Base-by-base conservation (phyloP, 2,797 vertebrate species). In the Urocyon cinereoargenteus region DNA sequence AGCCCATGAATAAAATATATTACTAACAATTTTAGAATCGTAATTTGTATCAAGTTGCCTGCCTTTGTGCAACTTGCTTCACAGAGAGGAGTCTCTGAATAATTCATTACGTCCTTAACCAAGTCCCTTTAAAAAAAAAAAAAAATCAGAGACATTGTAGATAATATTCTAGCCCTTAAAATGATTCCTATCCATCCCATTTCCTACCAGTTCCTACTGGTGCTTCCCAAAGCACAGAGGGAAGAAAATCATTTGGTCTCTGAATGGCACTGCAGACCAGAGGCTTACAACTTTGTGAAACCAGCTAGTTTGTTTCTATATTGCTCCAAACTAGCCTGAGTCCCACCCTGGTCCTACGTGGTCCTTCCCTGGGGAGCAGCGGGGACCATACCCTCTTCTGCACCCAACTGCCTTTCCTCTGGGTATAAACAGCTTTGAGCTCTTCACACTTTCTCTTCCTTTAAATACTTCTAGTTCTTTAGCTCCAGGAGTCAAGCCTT, bases 11-110 rank as follows among this genome's bases (percentile, higher is more conserved):
- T 96, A 97, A 90, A 96, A 97, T 79, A 85, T 70, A 89, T 94
- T 55, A 94, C 96, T 84, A 96, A 97, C 93, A 91, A 96, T 91
- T 95, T 98, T 84, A 93, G 96, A 96, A 82, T 73, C 1, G 7
- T 86, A 95, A 94, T 98, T 96, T 97, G 96, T 97, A 98, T 92
- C 96, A 90, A 97, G 97, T 96, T 98, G 86, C 95, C 97, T 95
- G 91, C 95, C 97, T 97, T 93, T 91, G 90, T 87, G 86, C 70
- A 84, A 93, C 83, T 87, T 91, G 96, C 91, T 95, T 86, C 87
- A 84, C 75, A 92, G 88, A 88, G 66, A 91, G 45, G 91, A 59
- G 45, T 87, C 92, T 82, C 62, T 97, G 97, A 97, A 97, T 98
- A 95, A 97, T 97, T 97, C 97, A 97, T 94, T 40, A 53, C 5